Conservation (phyloP, 2,888 invertebrate genomes). For the Petrolisthes manimaculis region DNA sequence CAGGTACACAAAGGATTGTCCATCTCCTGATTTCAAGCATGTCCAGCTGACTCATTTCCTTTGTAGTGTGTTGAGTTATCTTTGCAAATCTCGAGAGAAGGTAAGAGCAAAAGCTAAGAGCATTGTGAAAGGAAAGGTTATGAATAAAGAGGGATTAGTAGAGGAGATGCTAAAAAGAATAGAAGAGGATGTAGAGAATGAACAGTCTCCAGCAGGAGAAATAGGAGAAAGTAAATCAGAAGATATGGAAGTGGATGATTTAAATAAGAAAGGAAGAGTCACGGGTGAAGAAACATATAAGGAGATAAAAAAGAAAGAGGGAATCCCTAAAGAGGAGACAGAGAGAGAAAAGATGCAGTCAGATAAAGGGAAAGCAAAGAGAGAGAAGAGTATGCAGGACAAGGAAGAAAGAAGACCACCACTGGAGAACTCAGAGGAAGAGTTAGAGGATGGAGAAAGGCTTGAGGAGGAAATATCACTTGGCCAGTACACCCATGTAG, state of each 20-base stretch:
- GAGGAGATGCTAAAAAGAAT: not conserved
- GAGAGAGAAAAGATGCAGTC: not conserved
- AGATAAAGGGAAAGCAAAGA: not conserved
- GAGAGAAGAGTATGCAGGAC: not conserved
- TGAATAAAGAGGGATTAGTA: not conserved
- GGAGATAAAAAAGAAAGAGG: not conserved
- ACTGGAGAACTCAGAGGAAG: not conserved
- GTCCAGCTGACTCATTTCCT: constrained; percentile 35
- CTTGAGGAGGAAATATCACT: constrained; percentile 41
- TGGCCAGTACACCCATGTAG: constrained; percentile 44
- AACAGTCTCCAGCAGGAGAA: not conserved
- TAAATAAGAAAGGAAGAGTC: not conserved
- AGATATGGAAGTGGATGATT: not conserved
- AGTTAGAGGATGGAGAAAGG: not conserved
- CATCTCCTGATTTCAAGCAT: constrained; percentile 36
- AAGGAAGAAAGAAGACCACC: not conserved
- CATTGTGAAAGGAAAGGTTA: not conserved
- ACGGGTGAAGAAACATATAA: not conserved
- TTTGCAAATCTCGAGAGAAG: not conserved
- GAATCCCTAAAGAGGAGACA: not conserved
- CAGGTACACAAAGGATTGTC: constrained; percentile 17
- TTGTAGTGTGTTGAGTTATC: constrained; percentile 31
- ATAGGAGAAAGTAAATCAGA: not conserved
- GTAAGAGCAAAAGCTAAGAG: not conserved
- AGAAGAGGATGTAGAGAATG: not conserved